Evolutionary conservation across 2,888 invertebrate species (phyloP).

Genomic region (Hirtodrosophila histrioides): DNA sequence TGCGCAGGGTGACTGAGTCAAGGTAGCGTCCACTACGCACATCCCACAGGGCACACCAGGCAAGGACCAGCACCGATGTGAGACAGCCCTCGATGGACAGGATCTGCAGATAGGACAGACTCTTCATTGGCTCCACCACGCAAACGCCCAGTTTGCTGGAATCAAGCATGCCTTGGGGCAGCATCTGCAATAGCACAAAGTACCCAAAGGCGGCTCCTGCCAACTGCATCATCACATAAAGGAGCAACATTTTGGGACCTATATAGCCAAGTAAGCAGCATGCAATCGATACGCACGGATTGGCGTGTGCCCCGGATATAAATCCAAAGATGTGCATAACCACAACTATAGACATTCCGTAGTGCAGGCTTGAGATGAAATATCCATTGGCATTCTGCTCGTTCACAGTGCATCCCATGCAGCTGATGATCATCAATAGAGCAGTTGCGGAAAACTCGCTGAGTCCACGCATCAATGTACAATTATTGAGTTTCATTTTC

Average conservation of each 20-base stretch:
- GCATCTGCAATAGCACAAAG: conserved; percentile 40
- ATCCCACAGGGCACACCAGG: conserved; percentile 72
- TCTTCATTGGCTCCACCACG: conserved; percentile 37
- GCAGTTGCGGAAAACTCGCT: conserved; percentile 50
- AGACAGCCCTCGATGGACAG: conserved; percentile 52
- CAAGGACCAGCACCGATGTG: conserved; percentile 49
- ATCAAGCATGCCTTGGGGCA: conserved; percentile 40
- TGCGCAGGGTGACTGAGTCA: conserved; percentile 63
- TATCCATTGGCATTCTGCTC: conserved; percentile 2
- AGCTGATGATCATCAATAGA: conserved; percentile 48
- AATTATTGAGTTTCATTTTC: conserved; percentile 24
- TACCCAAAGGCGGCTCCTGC: conserved; percentile 52
- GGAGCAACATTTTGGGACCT: conserved; percentile 28
- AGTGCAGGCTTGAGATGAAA: conserved; percentile 41
- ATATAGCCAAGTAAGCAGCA: conserved; percentile 62
- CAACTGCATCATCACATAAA: conserved; percentile 55
- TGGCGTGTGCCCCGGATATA: conserved; percentile 68
- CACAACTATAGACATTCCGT: conserved; percentile 52
- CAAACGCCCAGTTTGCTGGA: conserved; percentile 38
- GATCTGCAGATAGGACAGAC: conserved; percentile 38
- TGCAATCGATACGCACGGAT: conserved; percentile 62
- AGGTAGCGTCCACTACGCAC: conserved; percentile 57
- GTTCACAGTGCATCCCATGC: conserved; percentile 39
- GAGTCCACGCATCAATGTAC: conserved; percentile 40
- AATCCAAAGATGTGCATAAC: conserved; percentile 66